These are phyloP conservation scores for Procambarus virginalis DNA, from an alignment of 1,140 invertebrate genomes.

Conservation along the genomic window DNA sequence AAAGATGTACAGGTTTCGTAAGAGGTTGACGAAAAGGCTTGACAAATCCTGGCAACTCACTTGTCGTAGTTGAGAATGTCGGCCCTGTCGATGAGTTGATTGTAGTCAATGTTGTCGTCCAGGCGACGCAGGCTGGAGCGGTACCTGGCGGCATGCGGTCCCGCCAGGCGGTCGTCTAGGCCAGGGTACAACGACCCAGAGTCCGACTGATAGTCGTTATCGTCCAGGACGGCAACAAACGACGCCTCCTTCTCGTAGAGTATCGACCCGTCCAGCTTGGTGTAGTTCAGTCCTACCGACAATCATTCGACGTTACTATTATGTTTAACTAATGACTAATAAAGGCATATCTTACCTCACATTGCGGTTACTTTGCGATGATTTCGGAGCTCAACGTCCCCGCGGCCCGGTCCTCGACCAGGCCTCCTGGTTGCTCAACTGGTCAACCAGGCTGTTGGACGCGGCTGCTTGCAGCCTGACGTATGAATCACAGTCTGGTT, in stretches of 20 bases:
- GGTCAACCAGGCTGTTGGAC: no score
- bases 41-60: background rate
- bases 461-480: no score
- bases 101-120: conserved; percentile 17
- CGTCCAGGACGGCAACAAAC: conserved; percentile 82
- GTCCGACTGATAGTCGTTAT: conserved; percentile 29
- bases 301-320: no score
- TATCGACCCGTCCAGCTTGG: conserved; percentile 79
- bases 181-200: background rate
- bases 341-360: no score
- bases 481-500: no score
- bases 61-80: conserved; percentile 60
- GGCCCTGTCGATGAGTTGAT: conserved; percentile 48
- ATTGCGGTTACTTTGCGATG: no score
- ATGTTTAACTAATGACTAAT: no score
- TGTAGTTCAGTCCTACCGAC: conserved; percentile 75
- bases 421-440: no score
- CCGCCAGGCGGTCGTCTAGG: background rate
- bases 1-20: no score
- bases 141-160: background rate
- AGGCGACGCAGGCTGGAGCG: background rate
- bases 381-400: no score
- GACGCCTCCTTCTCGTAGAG: conserved; percentile 88
- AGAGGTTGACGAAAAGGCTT: no score
- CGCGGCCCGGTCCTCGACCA: no score